These are phyloP conservation scores for Lepidothrix coronata DNA, from an alignment of 2,113 vertebrate genomes.

Conservation along the genomic window DNA sequence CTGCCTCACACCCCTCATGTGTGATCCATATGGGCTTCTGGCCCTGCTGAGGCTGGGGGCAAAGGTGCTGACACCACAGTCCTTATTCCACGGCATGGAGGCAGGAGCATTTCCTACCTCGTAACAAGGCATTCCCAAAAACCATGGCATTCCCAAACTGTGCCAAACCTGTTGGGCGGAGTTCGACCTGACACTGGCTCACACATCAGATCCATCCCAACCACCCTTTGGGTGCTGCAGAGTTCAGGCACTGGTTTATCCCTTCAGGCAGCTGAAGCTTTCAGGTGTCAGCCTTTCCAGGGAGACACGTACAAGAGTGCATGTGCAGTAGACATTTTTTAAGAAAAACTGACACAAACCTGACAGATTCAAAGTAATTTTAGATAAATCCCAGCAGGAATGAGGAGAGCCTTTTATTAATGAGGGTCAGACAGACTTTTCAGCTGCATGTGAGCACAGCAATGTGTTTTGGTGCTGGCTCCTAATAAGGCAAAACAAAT, in stretches of 20 bases:
- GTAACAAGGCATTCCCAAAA: accelerated
- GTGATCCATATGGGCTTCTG: accelerated
- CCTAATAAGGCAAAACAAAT: background rate
- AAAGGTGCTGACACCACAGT: accelerated
- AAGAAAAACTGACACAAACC: background rate
- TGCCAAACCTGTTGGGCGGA: background rate
- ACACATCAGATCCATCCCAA: accelerated
- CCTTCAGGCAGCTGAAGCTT: background rate
- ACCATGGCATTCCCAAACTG: background rate
- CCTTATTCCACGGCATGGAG: accelerated
- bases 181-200: background rate
- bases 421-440: background rate
- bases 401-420: background rate
- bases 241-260: too few species aligned
- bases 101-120: accelerated
- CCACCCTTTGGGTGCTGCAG: accelerated
- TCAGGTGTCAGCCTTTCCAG: accelerated
- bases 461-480: background rate
- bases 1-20: accelerated
- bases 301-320: accelerated
- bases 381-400: background rate
- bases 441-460: background rate
- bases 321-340: accelerated
- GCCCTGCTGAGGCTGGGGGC: accelerated
- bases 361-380: background rate